Conservation (phyloP, 2,888 invertebrate species). For the Metacarcinus magister region DNA sequence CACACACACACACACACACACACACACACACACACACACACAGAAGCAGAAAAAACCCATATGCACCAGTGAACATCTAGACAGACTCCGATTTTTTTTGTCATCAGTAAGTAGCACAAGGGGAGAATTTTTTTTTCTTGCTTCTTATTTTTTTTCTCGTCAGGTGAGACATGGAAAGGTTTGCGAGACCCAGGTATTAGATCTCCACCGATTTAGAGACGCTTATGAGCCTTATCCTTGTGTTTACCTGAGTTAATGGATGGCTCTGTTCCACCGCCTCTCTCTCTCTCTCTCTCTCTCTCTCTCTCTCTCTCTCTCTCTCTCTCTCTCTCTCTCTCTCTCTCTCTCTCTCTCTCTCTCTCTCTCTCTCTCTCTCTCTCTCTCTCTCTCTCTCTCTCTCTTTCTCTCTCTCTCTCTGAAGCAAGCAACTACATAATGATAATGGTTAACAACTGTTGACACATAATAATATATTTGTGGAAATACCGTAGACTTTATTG, state of each 20-base stretch:
- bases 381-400: slow-evolving; percentile 69
- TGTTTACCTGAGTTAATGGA: slow-evolving; percentile 78
- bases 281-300: slow-evolving; percentile 31
- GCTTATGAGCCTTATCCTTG: slow-evolving; percentile 71
- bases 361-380: slow-evolving; percentile 65
- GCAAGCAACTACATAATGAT: background rate
- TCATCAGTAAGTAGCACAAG: background rate
- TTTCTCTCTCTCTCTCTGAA: slow-evolving; percentile 62
- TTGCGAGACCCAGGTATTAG: slow-evolving; percentile 59
- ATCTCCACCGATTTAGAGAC: slow-evolving; percentile 71
- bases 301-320: slow-evolving; percentile 35
- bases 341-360: slow-evolving; percentile 69
- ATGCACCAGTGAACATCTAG: background rate
- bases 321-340: slow-evolving; percentile 52
- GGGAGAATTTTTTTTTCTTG: background rate
- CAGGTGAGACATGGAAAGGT: background rate
- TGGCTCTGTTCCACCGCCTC: slow-evolving; percentile 55
- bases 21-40: too few species aligned
- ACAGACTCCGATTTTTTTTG: background rate
- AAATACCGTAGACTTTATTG: background rate
- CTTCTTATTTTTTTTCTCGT: background rate
- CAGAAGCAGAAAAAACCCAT: background rate
- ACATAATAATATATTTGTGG: background rate
- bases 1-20: background rate
- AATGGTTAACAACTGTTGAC: background rate